phyloP scores from a whole-genome alignment of 2,113 vertebrate species.

The Pelecanus crispus region DNA sequence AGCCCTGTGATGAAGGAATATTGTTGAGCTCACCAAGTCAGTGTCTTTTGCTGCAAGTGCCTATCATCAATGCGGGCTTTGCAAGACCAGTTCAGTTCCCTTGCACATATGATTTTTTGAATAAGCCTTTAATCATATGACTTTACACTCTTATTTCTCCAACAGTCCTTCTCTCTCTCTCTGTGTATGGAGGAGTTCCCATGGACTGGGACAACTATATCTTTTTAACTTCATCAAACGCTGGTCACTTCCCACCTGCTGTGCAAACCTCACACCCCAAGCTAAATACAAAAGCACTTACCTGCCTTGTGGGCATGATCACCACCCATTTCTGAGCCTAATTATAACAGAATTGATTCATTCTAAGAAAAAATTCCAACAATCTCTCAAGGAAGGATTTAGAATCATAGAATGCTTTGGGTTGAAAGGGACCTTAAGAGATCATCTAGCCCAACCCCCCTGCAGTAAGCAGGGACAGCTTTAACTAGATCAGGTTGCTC shows the following conservation, averaged over 20 bases:
- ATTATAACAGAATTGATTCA: background rate
- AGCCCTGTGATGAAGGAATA: background rate
- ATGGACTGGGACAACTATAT: background rate
- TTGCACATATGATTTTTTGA: background rate
- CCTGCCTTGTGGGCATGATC: background rate
- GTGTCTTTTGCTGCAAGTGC: too few species aligned
- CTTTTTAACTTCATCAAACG: background rate
- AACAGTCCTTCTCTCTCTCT: background rate
- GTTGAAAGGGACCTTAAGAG: too few species aligned
- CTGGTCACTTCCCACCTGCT: background rate
- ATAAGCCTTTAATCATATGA: background rate
- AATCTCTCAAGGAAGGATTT: background rate
- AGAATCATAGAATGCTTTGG: too few species aligned
- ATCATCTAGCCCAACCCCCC: too few species aligned
- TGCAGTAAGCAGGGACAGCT: too few species aligned
- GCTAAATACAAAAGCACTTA: background rate
- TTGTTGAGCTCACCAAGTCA: background rate
- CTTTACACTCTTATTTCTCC: background rate
- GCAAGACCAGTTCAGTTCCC: background rate
- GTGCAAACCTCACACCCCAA: background rate
- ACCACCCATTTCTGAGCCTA: background rate
- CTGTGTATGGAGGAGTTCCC: background rate
- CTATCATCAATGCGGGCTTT: rapidly evolving
- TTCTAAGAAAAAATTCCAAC: background rate
- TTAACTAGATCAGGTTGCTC: too few species aligned